A percentile compares a stretch with the other conserved stretches of the same genome.
Conservation (phyloP, 2,888 invertebrate species). For the Calephelis perditalis region DNA sequence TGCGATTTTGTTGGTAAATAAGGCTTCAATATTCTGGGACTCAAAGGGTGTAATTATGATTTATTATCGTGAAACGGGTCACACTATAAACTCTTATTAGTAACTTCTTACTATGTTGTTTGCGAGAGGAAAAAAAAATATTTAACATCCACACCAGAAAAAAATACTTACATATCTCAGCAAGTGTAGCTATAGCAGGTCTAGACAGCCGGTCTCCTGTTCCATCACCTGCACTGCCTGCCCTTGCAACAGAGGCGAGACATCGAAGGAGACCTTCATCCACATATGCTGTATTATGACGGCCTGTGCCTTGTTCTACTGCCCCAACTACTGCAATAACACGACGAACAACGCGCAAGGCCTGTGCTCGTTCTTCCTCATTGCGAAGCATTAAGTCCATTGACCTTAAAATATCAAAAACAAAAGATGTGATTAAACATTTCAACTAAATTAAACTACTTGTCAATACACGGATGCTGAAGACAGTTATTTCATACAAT, state of each 20-base stretch:
- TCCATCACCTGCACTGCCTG: slow-evolving; percentile 85
- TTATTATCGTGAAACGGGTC: too few relatives aligned
- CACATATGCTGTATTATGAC: slow-evolving; percentile 83
- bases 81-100: too few relatives aligned
- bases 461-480: too few relatives aligned
- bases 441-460: too few relatives aligned
- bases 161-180: slow-evolving; percentile 85
- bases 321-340: slow-evolving; percentile 62
- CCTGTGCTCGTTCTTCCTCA: slow-evolving; percentile 95
- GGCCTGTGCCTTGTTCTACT: slow-evolving; percentile 81
- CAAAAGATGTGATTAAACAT: too few relatives aligned
- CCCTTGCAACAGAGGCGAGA: slow-evolving; percentile 87
- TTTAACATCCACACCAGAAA: too few relatives aligned
- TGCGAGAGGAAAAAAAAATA: too few relatives aligned
- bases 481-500: background rate
- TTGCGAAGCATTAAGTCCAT: slow-evolving; percentile 93
- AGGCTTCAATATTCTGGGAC: too few relatives aligned
- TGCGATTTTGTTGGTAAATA: too few relatives aligned
- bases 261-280: slow-evolving; percentile 88
- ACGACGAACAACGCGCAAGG: slow-evolving; percentile 87
- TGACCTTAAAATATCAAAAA: slow-evolving; percentile 77
- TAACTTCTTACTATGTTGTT: too few relatives aligned
- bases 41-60: too few relatives aligned
- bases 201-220: slow-evolving; percentile 88
- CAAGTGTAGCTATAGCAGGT: slow-evolving; percentile 91